phyloP scores from a whole-genome alignment of 2,113 vertebrate species.

The Redunca redunca region DNA sequence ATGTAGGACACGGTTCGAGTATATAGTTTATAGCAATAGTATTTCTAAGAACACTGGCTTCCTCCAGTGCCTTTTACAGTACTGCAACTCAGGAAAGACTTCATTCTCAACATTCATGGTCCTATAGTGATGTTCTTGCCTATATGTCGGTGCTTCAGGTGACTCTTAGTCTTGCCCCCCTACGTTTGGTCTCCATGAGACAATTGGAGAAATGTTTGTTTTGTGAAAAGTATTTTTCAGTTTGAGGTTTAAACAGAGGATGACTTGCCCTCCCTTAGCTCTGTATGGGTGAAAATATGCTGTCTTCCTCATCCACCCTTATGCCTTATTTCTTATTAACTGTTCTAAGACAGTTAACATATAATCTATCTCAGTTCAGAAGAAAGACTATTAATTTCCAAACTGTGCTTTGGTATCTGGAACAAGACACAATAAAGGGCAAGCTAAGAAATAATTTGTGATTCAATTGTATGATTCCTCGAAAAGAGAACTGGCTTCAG shows the following conservation, averaged over 20 bases:
- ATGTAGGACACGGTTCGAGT: neutral
- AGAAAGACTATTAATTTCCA: conserved; percentile 11
- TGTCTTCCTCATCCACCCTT: neutral
- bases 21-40: neutral
- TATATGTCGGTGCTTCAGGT: neutral
- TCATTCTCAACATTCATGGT: neutral
- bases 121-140: neutral
- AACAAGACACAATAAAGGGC: neutral
- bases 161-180: neutral
- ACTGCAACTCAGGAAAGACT: neutral
- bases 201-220: neutral
- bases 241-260: neutral
- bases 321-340: neutral
- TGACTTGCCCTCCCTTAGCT: neutral
- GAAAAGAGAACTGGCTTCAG: neutral
- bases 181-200: neutral
- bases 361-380: neutral
- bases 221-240: neutral
- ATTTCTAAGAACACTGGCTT: neutral
- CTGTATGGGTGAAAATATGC: neutral
- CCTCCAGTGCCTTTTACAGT: neutral
- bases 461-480: neutral
- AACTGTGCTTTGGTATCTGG: neutral
- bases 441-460: neutral
- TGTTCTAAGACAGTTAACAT: neutral